Percentiles rank a stretch among this genome's conserved stretches.
These are phyloP conservation scores for Erpetoichthys calabaricus DNA, from an alignment of 2,797 vertebrate species.

Conservation along the genomic window DNA sequence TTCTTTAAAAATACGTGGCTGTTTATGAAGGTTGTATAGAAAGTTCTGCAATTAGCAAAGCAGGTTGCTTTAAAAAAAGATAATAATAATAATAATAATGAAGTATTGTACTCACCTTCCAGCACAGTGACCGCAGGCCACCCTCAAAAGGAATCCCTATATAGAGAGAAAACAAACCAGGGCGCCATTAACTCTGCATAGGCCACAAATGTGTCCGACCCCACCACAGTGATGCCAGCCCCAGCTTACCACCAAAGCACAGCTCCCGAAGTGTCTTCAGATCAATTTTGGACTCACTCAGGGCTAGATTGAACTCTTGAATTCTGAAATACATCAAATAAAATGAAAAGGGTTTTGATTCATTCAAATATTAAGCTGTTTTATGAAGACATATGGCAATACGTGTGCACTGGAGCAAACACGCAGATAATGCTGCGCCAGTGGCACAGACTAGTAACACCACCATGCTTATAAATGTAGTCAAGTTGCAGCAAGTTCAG, in stretches of 20 bases:
- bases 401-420: no score
- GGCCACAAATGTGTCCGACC: no score
- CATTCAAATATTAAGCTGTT: background rate
- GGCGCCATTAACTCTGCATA: background rate
- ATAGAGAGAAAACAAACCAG: constrained; percentile 2
- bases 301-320: constrained; percentile 76
- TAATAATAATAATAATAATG: no score
- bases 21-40: no score
- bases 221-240: constrained; percentile 1
- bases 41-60: no score
- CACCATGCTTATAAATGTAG: no score
- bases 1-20: no score
- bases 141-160: constrained; percentile 90
- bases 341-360: background rate
- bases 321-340: constrained; percentile 47
- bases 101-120: constrained; percentile 68
- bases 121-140: constrained; percentile 84
- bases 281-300: constrained; percentile 68
- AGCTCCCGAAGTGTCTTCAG: constrained; percentile 67
- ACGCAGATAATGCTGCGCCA: no score
- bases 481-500: no score
- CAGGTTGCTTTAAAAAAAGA: no score
- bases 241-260: constrained; percentile 75
- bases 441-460: no score
- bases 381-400: background rate